phyloP scores from a whole-genome alignment of 2,797 vertebrate genomes.

The Chaenodraco wilsoni region DNA sequence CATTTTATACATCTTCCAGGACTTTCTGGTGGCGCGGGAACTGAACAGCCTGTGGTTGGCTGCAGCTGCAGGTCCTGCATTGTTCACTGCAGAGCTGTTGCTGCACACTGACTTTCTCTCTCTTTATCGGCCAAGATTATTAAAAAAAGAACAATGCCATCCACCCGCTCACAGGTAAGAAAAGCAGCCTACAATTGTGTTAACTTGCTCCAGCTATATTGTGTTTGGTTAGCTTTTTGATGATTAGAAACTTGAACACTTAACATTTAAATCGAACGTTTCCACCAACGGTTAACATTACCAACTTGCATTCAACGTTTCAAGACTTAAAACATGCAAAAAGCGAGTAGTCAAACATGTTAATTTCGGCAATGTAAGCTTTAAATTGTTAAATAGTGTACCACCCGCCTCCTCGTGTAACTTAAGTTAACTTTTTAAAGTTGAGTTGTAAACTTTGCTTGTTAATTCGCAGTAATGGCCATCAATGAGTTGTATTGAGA shows the following conservation, averaged over 20 bases:
- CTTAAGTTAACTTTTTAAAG: background rate
- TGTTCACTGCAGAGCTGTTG: slow-evolving; percentile 51
- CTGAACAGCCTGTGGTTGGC: slow-evolving; percentile 34
- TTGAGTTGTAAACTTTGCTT: background rate
- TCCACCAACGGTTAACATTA: background rate
- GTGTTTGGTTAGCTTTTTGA: background rate
- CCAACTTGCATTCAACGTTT: background rate
- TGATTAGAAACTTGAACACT: background rate
- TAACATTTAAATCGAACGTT: background rate
- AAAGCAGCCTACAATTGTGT: fast-evolving
- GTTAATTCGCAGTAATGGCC: background rate
- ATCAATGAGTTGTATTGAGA: background rate
- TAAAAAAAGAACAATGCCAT: slow-evolving; percentile 71
- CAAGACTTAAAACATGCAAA: background rate
- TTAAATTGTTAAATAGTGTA: background rate
- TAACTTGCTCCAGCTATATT: fast-evolving
- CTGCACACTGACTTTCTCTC: fast-evolving
- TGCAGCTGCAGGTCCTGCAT: slow-evolving; percentile 41
- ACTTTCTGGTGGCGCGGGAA: slow-evolving; percentile 81
- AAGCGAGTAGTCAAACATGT: too few relatives aligned
- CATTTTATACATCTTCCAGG: slow-evolving; percentile 71
- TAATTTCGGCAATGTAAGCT: background rate
- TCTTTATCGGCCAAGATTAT: background rate
- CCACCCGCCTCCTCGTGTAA: too few relatives aligned
- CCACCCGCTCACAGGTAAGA: slow-evolving; percentile 81